phyloP scores from a whole-genome alignment of 1,140 invertebrate species.

The Contarinia nasturtii region DNA sequence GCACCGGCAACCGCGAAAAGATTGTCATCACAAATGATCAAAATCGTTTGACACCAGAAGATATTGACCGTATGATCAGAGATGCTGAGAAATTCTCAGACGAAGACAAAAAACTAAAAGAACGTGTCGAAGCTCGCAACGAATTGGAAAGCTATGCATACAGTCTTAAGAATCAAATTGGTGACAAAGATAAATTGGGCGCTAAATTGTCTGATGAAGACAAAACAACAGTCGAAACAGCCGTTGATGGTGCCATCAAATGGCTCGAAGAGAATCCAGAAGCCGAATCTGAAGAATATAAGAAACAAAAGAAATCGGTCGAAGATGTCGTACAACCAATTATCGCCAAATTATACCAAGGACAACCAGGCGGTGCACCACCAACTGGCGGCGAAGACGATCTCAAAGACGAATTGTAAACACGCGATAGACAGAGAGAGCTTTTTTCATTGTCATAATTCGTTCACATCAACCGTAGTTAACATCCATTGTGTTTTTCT shows the following conservation, averaged over 20 bases:
- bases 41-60: constrained; percentile 88
- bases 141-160: constrained; percentile 96
- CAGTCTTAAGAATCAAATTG: constrained; percentile 92
- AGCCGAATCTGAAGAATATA: constrained; percentile 82
- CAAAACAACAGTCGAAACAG: constrained; percentile 88
- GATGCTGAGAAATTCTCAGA: constrained; percentile 98
- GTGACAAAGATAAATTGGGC: constrained; percentile 95
- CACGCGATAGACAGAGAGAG: neutral
- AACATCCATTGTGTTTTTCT: too few relatives aligned
- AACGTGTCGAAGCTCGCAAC: constrained; percentile 86
- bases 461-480: too few relatives aligned
- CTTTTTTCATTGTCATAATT: too few relatives aligned
- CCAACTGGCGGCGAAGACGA: constrained; percentile 47
- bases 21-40: constrained; percentile 99
- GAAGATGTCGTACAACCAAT: constrained; percentile 94
- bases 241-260: constrained; percentile 92
- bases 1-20: constrained; percentile 94
- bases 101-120: constrained; percentile 95
- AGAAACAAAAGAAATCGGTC: constrained; percentile 92
- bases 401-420: constrained; percentile 75
- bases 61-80: constrained; percentile 97
- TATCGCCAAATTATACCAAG: constrained; percentile 91
- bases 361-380: constrained; percentile 53
- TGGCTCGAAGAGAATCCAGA: constrained; percentile 96
- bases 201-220: constrained; percentile 79